A percentile compares a stretch with the other conserved stretches of the same genome.
Evolutionary conservation across 2,888 invertebrate genomes (phyloP).

Genomic region (Heliconius charithonia): DNA sequence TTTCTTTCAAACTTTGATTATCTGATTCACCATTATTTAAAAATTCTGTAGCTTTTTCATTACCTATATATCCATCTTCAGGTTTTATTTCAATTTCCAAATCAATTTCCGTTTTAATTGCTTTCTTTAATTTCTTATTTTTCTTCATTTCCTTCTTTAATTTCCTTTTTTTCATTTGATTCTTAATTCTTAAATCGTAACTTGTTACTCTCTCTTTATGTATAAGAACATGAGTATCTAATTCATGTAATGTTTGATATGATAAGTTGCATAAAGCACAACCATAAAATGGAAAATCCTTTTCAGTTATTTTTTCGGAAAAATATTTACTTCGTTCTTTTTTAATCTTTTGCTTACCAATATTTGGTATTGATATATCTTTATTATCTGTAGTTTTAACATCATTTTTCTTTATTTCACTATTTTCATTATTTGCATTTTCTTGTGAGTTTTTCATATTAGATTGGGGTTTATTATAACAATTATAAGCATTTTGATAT

Average conservation of each 20-base stretch:
- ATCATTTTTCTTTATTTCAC: constrained; percentile 20
- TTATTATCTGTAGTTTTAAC: constrained; percentile 35
- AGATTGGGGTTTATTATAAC: constrained; percentile 30
- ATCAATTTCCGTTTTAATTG: constrained; percentile 52
- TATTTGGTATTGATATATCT: constrained; percentile 48
- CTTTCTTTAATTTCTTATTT: constrained; percentile 60
- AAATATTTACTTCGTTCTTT: constrained; percentile 65
- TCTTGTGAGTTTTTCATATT: background rate
- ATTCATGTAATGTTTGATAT: constrained; percentile 59
- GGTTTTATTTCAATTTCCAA: constrained; percentile 70
- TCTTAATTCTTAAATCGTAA: constrained; percentile 69
- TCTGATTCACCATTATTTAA: constrained; percentile 44
- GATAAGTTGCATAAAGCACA: constrained; percentile 73
- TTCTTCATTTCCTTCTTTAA: constrained; percentile 67
- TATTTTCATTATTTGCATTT: background rate
- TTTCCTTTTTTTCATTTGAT: constrained; percentile 65
- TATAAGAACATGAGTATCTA: constrained; percentile 69
- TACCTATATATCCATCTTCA: constrained; percentile 75
- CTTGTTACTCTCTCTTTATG: constrained; percentile 74
- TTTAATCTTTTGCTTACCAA: constrained; percentile 48
- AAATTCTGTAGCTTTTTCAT: constrained; percentile 61
- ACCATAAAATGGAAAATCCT: constrained; percentile 71
- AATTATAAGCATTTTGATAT: constrained; percentile 32
- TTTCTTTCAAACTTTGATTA: constrained; percentile 43
- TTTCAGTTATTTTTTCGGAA: constrained; percentile 70